Conservation (phyloP, 2,797 vertebrate genomes). For the Sparidentex hasta region DNA sequence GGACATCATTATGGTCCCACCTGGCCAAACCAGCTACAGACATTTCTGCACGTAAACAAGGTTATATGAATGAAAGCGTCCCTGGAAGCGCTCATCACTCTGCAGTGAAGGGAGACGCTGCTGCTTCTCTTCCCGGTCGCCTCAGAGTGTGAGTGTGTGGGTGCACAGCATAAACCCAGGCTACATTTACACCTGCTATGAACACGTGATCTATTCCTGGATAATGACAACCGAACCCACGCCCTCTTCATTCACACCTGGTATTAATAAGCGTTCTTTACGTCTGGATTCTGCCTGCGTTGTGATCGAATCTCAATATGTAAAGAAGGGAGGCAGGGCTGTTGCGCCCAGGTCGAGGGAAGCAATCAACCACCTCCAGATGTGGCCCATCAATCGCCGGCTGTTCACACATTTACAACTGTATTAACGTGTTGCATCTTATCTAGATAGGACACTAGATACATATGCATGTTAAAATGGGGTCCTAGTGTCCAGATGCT, state of each 20-base stretch:
- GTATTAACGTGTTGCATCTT: neutral
- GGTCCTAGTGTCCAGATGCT: neutral
- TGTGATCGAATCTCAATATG: neutral
- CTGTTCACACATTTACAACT: neutral
- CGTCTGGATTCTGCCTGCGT: neutral
- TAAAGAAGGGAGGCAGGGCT: neutral
- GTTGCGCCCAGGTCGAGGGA: neutral
- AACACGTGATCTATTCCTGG: slow-evolving; percentile 15
- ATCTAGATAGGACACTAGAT: neutral
- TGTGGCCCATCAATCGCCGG: neutral
- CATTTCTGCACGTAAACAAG: neutral
- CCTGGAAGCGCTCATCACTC: neutral
- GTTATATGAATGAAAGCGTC: slow-evolving; percentile 16
- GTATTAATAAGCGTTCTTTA: slow-evolving; percentile 3
- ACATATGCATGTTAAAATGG: neutral
- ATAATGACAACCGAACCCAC: slow-evolving; percentile 9
- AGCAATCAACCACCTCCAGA: neutral
- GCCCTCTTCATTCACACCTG: slow-evolving; percentile 14
- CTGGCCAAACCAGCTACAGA: neutral
- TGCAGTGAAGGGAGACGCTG: neutral
- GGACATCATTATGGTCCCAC: too few species aligned
- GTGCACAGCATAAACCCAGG: slow-evolving; percentile 1
- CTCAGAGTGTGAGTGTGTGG: slow-evolving; percentile 9
- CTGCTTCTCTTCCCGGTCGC: neutral
- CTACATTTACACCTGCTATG: slow-evolving; percentile 15